Percentiles rank a stretch among this genome's conserved stretches.
phyloP scores from a whole-genome alignment of 1,140 invertebrate species.

The Colletes gigas region DNA sequence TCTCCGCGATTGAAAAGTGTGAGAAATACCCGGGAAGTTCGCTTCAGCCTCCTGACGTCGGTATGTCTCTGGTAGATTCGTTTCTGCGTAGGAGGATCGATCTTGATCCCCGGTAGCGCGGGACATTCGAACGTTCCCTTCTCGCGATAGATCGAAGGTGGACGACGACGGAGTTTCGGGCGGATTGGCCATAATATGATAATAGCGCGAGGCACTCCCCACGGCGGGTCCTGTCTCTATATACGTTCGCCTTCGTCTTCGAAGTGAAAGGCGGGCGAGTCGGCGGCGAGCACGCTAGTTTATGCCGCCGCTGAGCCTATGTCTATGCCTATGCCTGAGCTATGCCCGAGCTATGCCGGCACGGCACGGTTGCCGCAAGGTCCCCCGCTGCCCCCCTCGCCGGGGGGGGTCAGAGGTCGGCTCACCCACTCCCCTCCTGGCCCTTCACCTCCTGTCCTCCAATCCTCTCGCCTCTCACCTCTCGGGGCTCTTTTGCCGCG shows the following conservation, averaged over 20 bases:
- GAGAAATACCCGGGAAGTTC: conserved; percentile 14
- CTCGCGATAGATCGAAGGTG: neutral
- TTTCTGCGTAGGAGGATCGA: neutral
- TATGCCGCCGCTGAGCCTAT: conserved; percentile 67
- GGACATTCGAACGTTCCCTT: no score
- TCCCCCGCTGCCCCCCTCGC: conserved; percentile 72
- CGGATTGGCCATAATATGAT: conserved; percentile 78
- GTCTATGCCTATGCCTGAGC: conserved; percentile 62
- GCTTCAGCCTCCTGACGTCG: no score
- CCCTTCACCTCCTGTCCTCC: conserved; percentile 68
- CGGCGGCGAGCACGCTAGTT: conserved; percentile 72
- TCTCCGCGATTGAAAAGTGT: neutral
- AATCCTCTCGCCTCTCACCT: conserved; percentile 40
- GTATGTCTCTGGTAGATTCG: neutral
- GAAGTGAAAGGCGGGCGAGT: conserved; percentile 80
- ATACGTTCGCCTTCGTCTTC: conserved; percentile 74
- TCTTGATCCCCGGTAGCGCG: no score
- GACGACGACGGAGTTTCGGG: neutral
- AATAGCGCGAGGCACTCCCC: conserved; percentile 76
- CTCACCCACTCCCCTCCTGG: conserved; percentile 76
- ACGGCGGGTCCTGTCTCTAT: conserved; percentile 65
- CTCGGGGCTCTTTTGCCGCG: conserved; percentile 46
- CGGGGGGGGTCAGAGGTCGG: conserved; percentile 78
- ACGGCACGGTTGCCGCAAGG: conserved; percentile 69
- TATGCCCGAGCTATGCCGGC: conserved; percentile 71